Evolutionary conservation across 1,140 invertebrate genomes (phyloP).

Genomic region (Drosophila chauvacae): DNA sequence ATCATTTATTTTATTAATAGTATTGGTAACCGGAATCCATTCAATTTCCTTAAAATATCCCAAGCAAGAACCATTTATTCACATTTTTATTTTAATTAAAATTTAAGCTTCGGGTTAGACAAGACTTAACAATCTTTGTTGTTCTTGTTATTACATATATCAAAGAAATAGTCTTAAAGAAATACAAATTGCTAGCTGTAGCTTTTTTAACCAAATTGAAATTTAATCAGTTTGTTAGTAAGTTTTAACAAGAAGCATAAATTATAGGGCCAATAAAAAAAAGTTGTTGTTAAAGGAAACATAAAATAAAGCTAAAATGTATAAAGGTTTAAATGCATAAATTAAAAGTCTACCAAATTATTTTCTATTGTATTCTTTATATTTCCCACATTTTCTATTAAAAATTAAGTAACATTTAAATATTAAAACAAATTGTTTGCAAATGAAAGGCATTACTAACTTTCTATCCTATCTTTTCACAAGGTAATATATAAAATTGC

Average conservation of each 20-base stretch:
- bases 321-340: not conserved
- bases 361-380: no score
- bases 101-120: not conserved
- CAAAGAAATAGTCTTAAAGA: slow-evolving; percentile 11
- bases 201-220: slow-evolving; percentile 30
- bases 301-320: not conserved
- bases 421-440: not conserved
- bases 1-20: not conserved
- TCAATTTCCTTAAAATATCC: not conserved
- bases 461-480: no score
- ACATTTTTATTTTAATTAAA: not conserved
- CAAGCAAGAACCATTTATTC: no score
- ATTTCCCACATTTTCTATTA: no score
- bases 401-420: not conserved
- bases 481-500: no score
- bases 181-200: slow-evolving; percentile 13
- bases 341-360: no score
- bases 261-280: not conserved
- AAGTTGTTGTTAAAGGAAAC: slow-evolving; percentile 1
- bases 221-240: slow-evolving; percentile 51
- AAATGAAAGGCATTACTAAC: no score
- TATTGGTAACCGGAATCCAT: no score
- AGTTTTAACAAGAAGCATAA: slow-evolving; percentile 33
- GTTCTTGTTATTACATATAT: not conserved
- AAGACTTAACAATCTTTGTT: not conserved